phyloP scores from a whole-genome alignment of 2,888 invertebrate species.

The Pachliopta kotzebuea region DNA sequence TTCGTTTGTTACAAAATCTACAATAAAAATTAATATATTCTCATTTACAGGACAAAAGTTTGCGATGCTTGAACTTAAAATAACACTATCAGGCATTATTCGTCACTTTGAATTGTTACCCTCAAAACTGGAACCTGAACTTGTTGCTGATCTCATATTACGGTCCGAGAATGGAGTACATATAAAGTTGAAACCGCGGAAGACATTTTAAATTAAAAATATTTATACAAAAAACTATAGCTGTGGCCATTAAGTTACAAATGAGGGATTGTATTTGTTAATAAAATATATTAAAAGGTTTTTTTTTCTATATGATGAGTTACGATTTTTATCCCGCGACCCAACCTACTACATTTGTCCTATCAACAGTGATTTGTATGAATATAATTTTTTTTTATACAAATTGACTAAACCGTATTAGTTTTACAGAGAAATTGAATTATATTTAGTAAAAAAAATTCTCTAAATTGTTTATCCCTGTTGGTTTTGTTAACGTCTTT shows the following conservation, averaged over 20 bases:
- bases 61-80: conserved; percentile 77
- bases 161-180: conserved; percentile 20
- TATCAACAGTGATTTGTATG: not conserved
- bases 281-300: not conserved
- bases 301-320: not conserved
- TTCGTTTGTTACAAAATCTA: no score
- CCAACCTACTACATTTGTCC: not conserved
- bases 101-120: conserved; percentile 38
- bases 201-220: not conserved
- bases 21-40: not conserved
- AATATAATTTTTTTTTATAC: not conserved
- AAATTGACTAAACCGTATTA: not conserved
- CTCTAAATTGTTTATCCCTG: no score
- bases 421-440: not conserved
- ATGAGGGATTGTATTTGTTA: not conserved
- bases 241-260: no score
- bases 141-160: conserved; percentile 21
- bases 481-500: no score
- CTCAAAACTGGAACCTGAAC: conserved; percentile 16
- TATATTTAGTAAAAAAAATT: no score
- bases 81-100: conserved; percentile 60
- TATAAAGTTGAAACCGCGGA: conserved; percentile 18
- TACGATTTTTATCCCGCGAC: no score
- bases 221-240: not conserved
- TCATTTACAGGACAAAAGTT: conserved; percentile 66